Percentiles rank a stretch among this genome's conserved stretches.
phyloP scores from a whole-genome alignment of 92 coral and sea anemone genomes.

The Bergia puertoricense region DNA sequence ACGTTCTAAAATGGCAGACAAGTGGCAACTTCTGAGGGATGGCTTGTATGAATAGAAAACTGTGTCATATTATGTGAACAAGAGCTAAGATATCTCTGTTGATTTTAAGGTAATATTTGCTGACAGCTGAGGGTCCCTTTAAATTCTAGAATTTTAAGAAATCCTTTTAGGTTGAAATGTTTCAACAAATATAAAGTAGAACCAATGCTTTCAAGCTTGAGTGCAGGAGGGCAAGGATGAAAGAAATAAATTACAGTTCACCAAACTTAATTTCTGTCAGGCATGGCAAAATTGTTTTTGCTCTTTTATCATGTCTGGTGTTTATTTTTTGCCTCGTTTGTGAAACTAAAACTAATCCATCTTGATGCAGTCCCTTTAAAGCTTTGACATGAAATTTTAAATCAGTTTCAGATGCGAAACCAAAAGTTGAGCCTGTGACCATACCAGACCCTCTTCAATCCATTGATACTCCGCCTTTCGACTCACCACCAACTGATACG shows the following conservation, averaged over 20 bases:
- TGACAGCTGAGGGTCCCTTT: no score
- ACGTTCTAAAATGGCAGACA: no score
- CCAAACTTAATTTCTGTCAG: background rate
- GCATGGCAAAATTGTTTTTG: background rate
- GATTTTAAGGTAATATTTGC: no score
- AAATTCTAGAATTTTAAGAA: background rate
- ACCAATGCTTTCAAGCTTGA: background rate
- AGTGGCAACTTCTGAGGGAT: no score
- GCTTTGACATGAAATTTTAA: conserved; percentile 36
- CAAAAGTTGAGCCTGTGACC: conserved; percentile 35
- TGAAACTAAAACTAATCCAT: background rate
- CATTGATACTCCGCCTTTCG: conserved; percentile 43
- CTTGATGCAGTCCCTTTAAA: background rate
- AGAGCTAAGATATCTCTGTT: no score
- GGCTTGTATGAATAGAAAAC: no score
- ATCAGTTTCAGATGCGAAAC: conserved; percentile 48
- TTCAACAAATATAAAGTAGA: background rate
- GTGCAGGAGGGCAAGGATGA: background rate
- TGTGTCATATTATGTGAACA: no score
- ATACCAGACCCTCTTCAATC: conserved; percentile 41
- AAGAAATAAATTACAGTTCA: no score
- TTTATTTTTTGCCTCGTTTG: background rate
- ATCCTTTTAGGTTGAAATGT: no score
- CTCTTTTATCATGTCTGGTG: background rate
- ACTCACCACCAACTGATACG: conserved; percentile 47